Percentiles rank a stretch among this genome's conserved stretches.
Evolutionary conservation across 2,888 invertebrate species (phyloP).

Genomic region (Athetis lepigone): DNA sequence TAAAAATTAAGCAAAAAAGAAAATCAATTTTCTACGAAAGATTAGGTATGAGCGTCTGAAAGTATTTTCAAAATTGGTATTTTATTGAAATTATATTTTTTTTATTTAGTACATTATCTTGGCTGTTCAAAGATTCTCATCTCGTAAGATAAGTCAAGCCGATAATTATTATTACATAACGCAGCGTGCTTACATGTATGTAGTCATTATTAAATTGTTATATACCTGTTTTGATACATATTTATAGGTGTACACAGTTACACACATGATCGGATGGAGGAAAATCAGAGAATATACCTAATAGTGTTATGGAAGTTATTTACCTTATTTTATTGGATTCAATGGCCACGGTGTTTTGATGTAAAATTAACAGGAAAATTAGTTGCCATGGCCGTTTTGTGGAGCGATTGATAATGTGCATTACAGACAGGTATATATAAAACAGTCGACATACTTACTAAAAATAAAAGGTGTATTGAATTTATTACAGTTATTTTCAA

Average conservation of each 20-base stretch:
- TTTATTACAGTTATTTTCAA: too few species aligned
- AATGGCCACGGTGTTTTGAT: constrained; percentile 10
- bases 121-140: constrained; percentile 5
- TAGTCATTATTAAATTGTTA: constrained; percentile 2
- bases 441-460: too few species aligned
- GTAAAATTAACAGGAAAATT: constrained; percentile 31
- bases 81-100: too few species aligned
- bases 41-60: too few species aligned
- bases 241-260: constrained; percentile 11
- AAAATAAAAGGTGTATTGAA: neutral
- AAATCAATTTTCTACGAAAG: too few species aligned
- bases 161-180: constrained; percentile 43
- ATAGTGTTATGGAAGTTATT: constrained; percentile 14
- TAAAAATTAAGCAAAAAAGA: too few species aligned
- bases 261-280: constrained; percentile 10
- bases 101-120: constrained; percentile 4
- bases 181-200: neutral
- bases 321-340: constrained; percentile 14
- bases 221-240: constrained; percentile 15
- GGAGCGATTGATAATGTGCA: neutral
- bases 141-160: constrained; percentile 13
- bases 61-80: too few species aligned
- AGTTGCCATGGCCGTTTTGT: constrained; percentile 27
- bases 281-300: constrained; percentile 19
- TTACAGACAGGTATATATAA: neutral